Percentiles rank a stretch among this genome's conserved stretches.
Conservation (phyloP, 2,113 vertebrate species). For the Rattus norvegicus region DNA sequence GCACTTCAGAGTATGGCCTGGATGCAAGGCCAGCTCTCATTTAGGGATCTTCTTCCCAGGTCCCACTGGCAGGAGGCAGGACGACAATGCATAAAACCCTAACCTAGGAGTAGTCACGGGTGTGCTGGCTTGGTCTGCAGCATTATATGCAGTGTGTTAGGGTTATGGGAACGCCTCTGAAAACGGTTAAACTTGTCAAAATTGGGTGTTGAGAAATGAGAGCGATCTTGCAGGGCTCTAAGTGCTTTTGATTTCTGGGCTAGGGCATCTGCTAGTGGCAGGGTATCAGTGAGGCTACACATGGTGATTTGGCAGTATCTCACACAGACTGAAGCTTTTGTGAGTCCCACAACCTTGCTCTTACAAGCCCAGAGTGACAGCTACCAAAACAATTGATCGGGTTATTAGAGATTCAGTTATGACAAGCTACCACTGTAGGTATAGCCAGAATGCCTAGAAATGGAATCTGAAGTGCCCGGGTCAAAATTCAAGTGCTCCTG, state of each 20-base stretch:
- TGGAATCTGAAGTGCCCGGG: background rate
- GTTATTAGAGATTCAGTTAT: background rate
- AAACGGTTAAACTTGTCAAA: background rate
- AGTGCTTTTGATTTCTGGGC: no score
- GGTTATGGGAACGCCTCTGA: background rate
- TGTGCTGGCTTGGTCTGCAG: background rate
- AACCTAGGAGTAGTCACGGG: background rate
- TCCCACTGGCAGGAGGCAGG: background rate
- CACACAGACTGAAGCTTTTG: background rate
- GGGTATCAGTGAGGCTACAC: fast-evolving
- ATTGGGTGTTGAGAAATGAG: background rate
- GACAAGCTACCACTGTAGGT: background rate
- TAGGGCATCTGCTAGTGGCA: fast-evolving
- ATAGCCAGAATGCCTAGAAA: background rate
- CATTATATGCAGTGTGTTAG: background rate
- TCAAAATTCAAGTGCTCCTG: background rate
- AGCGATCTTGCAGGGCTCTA: background rate
- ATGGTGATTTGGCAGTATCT: background rate
- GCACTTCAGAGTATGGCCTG: background rate
- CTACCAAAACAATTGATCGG: background rate
- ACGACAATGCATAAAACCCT: background rate
- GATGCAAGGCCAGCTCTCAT: fast-evolving
- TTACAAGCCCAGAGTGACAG: background rate
- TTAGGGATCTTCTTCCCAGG: background rate
- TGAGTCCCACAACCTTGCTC: background rate